Percentiles rank a stretch among this genome's conserved stretches.
Conservation (phyloP, 2,888 invertebrate genomes). For the Pristionchus exspectatus region DNA sequence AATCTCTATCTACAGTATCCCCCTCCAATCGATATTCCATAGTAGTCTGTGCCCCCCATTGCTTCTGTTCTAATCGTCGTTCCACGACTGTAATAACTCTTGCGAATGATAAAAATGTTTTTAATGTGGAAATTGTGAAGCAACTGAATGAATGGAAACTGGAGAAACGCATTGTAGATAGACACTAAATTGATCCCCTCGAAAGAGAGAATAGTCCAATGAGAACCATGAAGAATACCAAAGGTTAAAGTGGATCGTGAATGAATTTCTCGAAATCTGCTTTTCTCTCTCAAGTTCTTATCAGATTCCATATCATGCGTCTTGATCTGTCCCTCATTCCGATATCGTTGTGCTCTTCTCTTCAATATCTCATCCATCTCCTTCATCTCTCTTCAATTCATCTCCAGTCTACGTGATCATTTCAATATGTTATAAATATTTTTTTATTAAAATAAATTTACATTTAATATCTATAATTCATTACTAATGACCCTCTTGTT, state of each 20-base stretch:
- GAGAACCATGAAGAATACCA: too few species aligned
- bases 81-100: constrained; percentile 48
- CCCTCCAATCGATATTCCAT: constrained; percentile 15
- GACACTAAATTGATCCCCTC: too few species aligned
- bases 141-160: not conserved
- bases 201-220: too few species aligned
- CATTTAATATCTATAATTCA: not conserved
- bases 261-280: too few species aligned
- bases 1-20: constrained; percentile 5
- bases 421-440: not conserved
- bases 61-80: constrained; percentile 41
- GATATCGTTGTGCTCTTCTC: not conserved
- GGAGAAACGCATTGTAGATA: not conserved
- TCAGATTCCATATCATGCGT: too few species aligned
- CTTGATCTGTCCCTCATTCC: too few species aligned
- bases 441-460: not conserved
- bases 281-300: too few species aligned
- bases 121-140: not conserved
- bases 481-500: not conserved
- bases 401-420: not conserved
- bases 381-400: not conserved
- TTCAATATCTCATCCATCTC: not conserved
- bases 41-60: constrained; percentile 21
- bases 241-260: too few species aligned
- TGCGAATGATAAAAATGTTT: constrained; percentile 32